Percentiles rank a stretch among this genome's conserved stretches.
These are phyloP conservation scores for Elgaria multicarinata DNA, from an alignment of 2,113 vertebrate genomes.

Conservation along the genomic window DNA sequence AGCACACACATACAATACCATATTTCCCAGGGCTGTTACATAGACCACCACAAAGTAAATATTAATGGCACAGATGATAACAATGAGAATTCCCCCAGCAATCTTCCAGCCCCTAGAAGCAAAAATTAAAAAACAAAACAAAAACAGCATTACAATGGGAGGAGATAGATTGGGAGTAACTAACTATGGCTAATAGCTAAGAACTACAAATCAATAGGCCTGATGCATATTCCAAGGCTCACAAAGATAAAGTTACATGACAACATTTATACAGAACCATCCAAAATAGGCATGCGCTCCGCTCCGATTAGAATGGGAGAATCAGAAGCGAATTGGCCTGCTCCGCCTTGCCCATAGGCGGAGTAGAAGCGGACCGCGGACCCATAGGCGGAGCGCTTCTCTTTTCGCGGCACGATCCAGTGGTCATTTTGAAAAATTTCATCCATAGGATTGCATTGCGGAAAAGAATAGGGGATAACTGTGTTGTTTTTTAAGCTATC, in stretches of 20 bases:
- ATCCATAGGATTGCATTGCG: no score
- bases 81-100: conserved; percentile 83
- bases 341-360: no score
- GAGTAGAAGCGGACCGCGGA: no score
- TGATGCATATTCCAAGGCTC: not conserved
- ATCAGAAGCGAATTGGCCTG: no score
- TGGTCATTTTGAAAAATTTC: no score
- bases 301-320: no score
- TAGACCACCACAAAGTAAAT: conserved; percentile 95
- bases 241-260: not conserved
- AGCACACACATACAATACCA: conserved; percentile 83
- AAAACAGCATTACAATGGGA: fast-evolving
- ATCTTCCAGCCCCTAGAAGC: conserved; percentile 87
- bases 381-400: no score
- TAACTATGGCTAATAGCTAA: not conserved
- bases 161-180: fast-evolving
- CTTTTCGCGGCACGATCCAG: no score
- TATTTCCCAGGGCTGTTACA: conserved; percentile 81
- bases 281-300: no score
- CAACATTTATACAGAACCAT: not conserved
- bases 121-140: not conserved
- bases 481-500: no score
- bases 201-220: not conserved
- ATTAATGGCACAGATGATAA: conserved; percentile 91
- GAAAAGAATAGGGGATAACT: no score